phyloP scores from a whole-genome alignment of 2,113 vertebrate species.

The Callopanchax toddi region DNA sequence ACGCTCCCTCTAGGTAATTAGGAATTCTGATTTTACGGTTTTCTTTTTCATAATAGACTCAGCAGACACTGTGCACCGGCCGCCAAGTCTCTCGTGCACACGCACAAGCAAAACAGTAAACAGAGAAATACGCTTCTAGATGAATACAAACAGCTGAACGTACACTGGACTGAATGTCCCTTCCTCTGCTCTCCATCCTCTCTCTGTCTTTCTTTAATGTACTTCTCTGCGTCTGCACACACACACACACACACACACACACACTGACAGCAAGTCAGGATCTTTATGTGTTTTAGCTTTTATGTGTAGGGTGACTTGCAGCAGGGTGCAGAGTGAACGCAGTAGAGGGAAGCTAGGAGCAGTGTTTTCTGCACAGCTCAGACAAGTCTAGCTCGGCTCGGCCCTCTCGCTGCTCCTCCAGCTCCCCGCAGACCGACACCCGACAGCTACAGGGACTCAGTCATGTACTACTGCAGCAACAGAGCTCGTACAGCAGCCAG shows the following conservation, averaged over 20 bases:
- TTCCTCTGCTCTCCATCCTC: slow-evolving; percentile 40
- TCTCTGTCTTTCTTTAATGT: slow-evolving; percentile 20
- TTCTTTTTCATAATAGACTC: slow-evolving; percentile 74
- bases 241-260: slow-evolving; percentile 10
- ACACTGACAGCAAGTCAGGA: slow-evolving; percentile 38
- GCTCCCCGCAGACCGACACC: slow-evolving; percentile 65
- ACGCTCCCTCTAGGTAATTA: slow-evolving; percentile 74
- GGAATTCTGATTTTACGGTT: slow-evolving; percentile 77
- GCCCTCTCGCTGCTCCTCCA: slow-evolving; percentile 47
- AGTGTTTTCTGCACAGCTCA: slow-evolving; percentile 47
- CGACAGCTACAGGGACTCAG: slow-evolving; percentile 57
- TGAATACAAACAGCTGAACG: slow-evolving; percentile 67
- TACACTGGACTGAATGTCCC: slow-evolving; percentile 54
- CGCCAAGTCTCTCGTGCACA: slow-evolving; percentile 58
- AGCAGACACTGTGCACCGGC: slow-evolving; percentile 64
- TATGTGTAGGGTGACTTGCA: slow-evolving; percentile 67
- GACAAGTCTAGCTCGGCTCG: slow-evolving; percentile 47
- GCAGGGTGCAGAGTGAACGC: slow-evolving; percentile 70
- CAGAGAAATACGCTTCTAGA: slow-evolving; percentile 37
- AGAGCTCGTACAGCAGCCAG: slow-evolving; percentile 43
- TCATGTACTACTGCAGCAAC: slow-evolving; percentile 45
- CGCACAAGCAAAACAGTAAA: slow-evolving; percentile 28
- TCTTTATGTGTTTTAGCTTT: slow-evolving; percentile 74
- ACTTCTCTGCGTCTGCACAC: slow-evolving; percentile 28
- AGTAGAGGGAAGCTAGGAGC: slow-evolving; percentile 36